Conservation (phyloP, 2,888 invertebrate genomes). For the Hymenopus coronatus region DNA sequence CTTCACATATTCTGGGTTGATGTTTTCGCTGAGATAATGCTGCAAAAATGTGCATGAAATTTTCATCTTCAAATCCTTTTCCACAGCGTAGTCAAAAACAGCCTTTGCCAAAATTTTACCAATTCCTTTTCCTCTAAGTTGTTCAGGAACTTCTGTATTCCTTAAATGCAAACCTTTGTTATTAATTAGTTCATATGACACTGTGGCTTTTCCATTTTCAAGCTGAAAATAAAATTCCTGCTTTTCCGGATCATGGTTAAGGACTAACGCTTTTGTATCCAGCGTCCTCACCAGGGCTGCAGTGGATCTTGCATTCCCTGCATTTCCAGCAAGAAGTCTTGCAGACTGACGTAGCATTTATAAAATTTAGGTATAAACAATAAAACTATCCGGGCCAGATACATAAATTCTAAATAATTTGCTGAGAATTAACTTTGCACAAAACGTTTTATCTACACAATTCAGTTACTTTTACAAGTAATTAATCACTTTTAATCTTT, state of each 20-base stretch:
- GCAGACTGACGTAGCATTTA: background rate
- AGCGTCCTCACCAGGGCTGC: background rate
- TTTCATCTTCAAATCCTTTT: conserved; percentile 60
- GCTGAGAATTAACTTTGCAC: no score
- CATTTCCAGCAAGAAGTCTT: background rate
- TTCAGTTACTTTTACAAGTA: no score
- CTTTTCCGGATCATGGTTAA: background rate
- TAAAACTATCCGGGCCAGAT: no score
- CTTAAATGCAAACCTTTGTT: conserved; percentile 57
- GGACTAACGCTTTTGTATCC: background rate
- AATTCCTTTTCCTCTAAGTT: conserved; percentile 66
- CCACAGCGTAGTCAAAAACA: conserved; percentile 66
- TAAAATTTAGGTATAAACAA: background rate
- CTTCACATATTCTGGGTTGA: conserved; percentile 38
- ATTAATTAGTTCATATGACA: background rate
- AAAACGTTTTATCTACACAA: no score
- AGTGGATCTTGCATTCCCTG: background rate
- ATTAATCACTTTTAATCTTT: no score
- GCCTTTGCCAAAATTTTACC: conserved; percentile 70
- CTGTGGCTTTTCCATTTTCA: background rate
- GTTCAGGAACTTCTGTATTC: conserved; percentile 64
- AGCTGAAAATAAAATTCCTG: background rate
- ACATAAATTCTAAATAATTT: no score
- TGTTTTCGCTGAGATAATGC: conserved; percentile 56
- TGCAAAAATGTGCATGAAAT: conserved; percentile 70